Base-by-base conservation (phyloP, 2,888 invertebrate species). In the Mesopsocus fuscifrons region DNA sequence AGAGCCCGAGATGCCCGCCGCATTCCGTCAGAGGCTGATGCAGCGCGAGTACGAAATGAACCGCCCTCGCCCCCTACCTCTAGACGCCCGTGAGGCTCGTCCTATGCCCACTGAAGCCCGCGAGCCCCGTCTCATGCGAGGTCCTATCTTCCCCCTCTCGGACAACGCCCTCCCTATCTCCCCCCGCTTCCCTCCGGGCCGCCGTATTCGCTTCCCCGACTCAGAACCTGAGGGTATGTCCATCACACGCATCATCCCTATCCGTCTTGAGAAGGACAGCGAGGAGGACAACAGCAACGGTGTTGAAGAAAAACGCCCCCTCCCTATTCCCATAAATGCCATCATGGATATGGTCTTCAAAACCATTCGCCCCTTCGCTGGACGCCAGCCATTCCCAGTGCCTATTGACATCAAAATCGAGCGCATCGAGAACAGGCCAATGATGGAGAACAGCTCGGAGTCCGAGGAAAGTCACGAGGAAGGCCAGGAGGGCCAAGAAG, bases 361-460 rank as follows among this genome's bases (percentile, higher is more conserved):
- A 18, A 20, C 18, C 3, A 18, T 38, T 3, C 20, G 38, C 15
- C 18, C 38, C 5, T 4, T 18, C 17, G 21, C n/a, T 20, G 38
- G 38, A 3, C 16, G 18, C 16, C 18, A 13, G 34, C n/a, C 30
- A 9, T 15, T 17, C 3, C 17, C 38, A 5, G 4, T 17, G 5
- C 38, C 38, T 4, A 18, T 38, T 21, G 38, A 38, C 38, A 21
- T 38, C 18, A 38, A 38, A 20, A 38, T 38, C 20, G 38, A 38
- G 11, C 17, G 38, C 13, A 38, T 38, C 38, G 38, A 38, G 11
- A 26, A 26, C 8, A 6, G 8, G 8, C 6, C 11, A 6, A 26
- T 6, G 8, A 26, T 26, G 6, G 26, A 26, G 26, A 26, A 6
- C 26, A 26, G 26, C 11, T 6, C 26, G 6, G 26, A 26, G 26